Evolutionary conservation across 2,113 vertebrate species (phyloP).

Genomic region (Sturnus vulgaris): DNA sequence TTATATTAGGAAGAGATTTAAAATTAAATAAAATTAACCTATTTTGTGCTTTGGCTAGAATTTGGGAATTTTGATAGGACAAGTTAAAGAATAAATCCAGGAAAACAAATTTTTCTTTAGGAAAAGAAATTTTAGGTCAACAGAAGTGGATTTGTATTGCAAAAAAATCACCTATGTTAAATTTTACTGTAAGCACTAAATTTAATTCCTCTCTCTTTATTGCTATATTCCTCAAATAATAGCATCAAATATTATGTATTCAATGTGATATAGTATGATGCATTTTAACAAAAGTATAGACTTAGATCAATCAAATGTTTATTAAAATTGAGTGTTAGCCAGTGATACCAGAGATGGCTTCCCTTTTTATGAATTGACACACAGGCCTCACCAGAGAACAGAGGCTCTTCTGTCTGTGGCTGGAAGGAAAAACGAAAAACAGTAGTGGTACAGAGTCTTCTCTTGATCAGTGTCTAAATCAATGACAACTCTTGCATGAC

Average conservation of each 20-base stretch:
- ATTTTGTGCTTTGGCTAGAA: background rate
- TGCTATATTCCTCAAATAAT: background rate
- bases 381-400: background rate
- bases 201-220: background rate
- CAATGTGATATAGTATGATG: background rate
- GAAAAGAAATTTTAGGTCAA: background rate
- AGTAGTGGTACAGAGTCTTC: constrained; percentile 13
- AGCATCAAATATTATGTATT: background rate
- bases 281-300: background rate
- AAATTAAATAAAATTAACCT: background rate
- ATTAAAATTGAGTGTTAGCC: background rate
- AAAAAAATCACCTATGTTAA: background rate
- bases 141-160: background rate
- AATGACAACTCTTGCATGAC: background rate
- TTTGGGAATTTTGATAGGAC: background rate
- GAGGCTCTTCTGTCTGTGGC: background rate
- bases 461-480: constrained; percentile 36
- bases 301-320: background rate
- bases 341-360: constrained; percentile 17
- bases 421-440: background rate
- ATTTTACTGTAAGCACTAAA: background rate
- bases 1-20: background rate
- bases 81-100: background rate
- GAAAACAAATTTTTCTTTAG: background rate
- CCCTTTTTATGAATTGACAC: background rate